phyloP scores from a whole-genome alignment of 2,888 invertebrate species.

The Ophion slaviceki region DNA sequence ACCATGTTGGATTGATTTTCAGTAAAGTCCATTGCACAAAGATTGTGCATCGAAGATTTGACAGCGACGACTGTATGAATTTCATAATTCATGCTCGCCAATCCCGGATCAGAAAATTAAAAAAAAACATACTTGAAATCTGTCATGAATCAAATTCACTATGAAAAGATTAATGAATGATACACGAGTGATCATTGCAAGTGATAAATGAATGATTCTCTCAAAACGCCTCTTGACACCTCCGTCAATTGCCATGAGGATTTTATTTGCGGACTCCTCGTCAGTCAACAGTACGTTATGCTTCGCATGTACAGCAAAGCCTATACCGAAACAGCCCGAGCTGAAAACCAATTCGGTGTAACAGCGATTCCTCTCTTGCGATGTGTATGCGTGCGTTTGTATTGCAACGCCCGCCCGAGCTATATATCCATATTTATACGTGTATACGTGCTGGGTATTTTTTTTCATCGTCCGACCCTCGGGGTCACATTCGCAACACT shows the following conservation, averaged over 20 bases:
- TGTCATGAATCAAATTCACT: too few relatives aligned
- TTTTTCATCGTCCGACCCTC: slow-evolving; percentile 46
- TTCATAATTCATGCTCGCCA: too few relatives aligned
- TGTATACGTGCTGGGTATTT: slow-evolving; percentile 21
- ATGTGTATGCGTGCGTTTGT: slow-evolving; percentile 4
- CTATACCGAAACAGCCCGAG: slow-evolving; percentile 38
- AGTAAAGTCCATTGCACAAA: too few relatives aligned
- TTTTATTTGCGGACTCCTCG: slow-evolving; percentile 69
- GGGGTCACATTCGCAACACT: slow-evolving; percentile 59
- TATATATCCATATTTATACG: not conserved
- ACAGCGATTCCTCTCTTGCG: not conserved
- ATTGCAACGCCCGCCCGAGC: not conserved
- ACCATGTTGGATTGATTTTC: too few relatives aligned
- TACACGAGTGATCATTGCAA: not conserved
- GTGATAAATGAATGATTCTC: slow-evolving; percentile 64
- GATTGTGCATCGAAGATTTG: too few relatives aligned
- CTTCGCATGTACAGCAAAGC: slow-evolving; percentile 34
- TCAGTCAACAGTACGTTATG: slow-evolving; percentile 33
- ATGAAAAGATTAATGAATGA: too few relatives aligned
- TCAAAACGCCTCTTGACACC: slow-evolving; percentile 35
- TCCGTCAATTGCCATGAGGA: slow-evolving; percentile 66
- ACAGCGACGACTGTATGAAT: too few relatives aligned
- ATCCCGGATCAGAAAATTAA: too few relatives aligned
- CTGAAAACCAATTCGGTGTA: slow-evolving; percentile 24
- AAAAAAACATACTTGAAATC: too few relatives aligned